A percentile compares a stretch with the other conserved stretches of the same genome.
Conservation (phyloP, 2,888 invertebrate genomes). For the Schrankia costaestrigalis region DNA sequence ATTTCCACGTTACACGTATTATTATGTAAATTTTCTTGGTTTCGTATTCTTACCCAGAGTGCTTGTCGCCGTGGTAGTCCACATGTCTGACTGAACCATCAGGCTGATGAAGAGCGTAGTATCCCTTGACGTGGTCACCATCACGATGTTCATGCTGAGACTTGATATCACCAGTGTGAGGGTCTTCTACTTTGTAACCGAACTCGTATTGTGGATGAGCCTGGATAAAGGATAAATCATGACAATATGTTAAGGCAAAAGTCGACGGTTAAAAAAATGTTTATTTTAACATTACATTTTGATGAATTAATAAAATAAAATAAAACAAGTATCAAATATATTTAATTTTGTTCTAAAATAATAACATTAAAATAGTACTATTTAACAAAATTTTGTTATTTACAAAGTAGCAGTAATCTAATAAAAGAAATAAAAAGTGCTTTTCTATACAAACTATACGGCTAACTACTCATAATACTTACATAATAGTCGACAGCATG, state of each 20-base stretch:
- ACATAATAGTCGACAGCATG: slow-evolving; percentile 19
- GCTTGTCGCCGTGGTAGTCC: slow-evolving; percentile 1
- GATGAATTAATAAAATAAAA: too few species aligned
- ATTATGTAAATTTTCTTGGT: background rate
- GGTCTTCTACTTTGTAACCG: slow-evolving; percentile 49
- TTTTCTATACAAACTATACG: too few species aligned
- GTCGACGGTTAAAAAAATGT: too few species aligned
- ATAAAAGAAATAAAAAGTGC: too few species aligned
- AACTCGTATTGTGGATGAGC: slow-evolving; percentile 26
- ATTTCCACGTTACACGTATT: too few species aligned
- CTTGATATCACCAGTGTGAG: slow-evolving; percentile 46
- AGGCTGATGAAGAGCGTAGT: slow-evolving; percentile 64
- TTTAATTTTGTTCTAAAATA: too few species aligned
- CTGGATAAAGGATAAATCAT: background rate
- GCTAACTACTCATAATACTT: too few species aligned
- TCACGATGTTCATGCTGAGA: slow-evolving; percentile 67
- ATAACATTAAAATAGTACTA: too few species aligned
- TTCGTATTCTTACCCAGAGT: slow-evolving; percentile 1
- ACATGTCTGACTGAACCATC: slow-evolving; percentile 43
- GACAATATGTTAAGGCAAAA: background rate
- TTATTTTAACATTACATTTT: too few species aligned
- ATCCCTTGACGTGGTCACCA: slow-evolving; percentile 62
- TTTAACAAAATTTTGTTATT: too few species aligned
- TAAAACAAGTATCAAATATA: too few species aligned
- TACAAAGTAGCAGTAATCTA: too few species aligned